Evolutionary conservation across 2,888 invertebrate species (phyloP), one percentile per base, ranked within the genome.

Genomic region (Hipparchia semele): DNA sequence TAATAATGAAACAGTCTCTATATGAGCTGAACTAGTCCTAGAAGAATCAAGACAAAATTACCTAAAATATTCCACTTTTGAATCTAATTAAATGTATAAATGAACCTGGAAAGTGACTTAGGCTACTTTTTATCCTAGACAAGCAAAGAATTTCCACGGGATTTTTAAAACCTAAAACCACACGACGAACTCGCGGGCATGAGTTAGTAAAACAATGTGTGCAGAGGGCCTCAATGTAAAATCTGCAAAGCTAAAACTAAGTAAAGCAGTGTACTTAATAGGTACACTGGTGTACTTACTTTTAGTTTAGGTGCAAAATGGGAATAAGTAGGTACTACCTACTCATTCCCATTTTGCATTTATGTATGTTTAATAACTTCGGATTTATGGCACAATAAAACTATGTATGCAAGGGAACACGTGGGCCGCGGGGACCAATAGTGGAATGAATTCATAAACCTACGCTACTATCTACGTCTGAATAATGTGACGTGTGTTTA

Each of bases 311-410:
- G 23, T 66, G 62, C 58, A 69, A 68, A 59, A 62, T 70, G 49
- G 54, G 46, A 62, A 71, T 70, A 23, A 56, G 46, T 45, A 61
- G 65, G 71, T 71, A n/a, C n/a, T 23, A 71, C 71, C 65, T 61
- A 45, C 46, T 56, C 45, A 70, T 71, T 62, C 46, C 54, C 49
- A 70, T 62, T 59, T 68, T 69, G 58, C 62, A 66, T 39, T 5
- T 39, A 39, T 39, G 39, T 39, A 39, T 39, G 39, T 39, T 39
- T 39, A 73, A 69, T 71, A 71, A 54, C 60, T 46, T 51, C 79
- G 80, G 83, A 83, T 90, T 91, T 89, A 90, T 84, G 83, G 82
- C 86, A 84, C 82, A 83, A 87, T 90, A 90, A 90, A 90, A 85
- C 83, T 82, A 82, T 80, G 82, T 81, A 80, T 78, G 79, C 58